phyloP scores from a whole-genome alignment of 1,140 invertebrate species.

The Drosophila tani region DNA sequence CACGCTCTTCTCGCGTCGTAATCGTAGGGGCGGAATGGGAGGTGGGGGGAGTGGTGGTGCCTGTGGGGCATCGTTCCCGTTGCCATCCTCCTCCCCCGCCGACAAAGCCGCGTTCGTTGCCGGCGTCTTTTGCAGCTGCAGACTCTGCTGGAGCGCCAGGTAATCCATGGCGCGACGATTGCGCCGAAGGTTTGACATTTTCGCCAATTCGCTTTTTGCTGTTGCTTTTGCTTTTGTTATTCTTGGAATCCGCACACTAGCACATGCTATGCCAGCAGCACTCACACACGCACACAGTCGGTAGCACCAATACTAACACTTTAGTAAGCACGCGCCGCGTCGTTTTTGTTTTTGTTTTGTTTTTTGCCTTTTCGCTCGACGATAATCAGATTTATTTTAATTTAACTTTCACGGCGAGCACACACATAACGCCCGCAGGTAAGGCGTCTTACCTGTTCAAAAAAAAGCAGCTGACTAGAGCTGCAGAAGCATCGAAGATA shows the following conservation, averaged over 20 bases:
- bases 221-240: conserved; percentile 42
- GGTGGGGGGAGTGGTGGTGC: conserved; percentile 21
- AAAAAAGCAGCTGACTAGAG: conserved; percentile 25
- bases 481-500: neutral
- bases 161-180: conserved; percentile 75
- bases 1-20: conserved; percentile 64
- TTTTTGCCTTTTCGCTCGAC: conserved; percentile 13
- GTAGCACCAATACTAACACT: conserved; percentile 28
- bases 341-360: conserved; percentile 38
- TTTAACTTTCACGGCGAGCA: conserved; percentile 51
- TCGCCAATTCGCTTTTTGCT: conserved; percentile 20
- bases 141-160: conserved; percentile 61
- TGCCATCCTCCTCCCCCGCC: conserved; percentile 26
- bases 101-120: conserved; percentile 17
- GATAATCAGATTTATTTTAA: conserved; percentile 56
- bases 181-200: conserved; percentile 69
- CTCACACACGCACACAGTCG: conserved; percentile 16
- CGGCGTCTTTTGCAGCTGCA: conserved; percentile 50
- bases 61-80: conserved; percentile 19
- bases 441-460: conserved; percentile 37
- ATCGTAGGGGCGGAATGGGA: conserved; percentile 60
- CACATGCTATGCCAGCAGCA: conserved; percentile 1
- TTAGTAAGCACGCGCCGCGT: conserved; percentile 41
- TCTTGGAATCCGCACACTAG: conserved; percentile 63
- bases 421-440: conserved; percentile 37